Base-by-base conservation (phyloP, 1,140 invertebrate genomes). In the Centruroides sculpturatus region DNA sequence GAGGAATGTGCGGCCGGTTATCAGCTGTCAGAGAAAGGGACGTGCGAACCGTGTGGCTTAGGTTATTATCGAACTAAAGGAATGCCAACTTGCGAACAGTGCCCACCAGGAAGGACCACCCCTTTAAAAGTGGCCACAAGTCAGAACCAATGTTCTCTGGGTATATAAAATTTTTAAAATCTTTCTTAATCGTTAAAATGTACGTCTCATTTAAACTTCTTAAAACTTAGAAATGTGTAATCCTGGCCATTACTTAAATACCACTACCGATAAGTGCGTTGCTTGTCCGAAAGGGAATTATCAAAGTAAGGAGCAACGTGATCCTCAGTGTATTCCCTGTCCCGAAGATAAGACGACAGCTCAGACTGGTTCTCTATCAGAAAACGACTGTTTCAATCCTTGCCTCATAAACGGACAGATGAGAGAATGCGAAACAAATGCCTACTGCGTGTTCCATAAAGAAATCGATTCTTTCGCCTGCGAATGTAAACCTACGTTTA, bases 401-500 rank as follows among this genome's bases (percentile, higher is more conserved):
- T 95, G 92, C 70, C 85, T 92, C 69, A 87, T 85, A 69, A 85
- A 83, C 65, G 86, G 85, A 47, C 81, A 86, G 3, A 82, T 87
- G 66, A 85, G 86, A 79, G 83, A 89, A 59, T 95, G 92, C 68
- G 87, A 92, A 69, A 72, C 78, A 0, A 92, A 94, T 72, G 89
- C 91, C 0, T 86, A 90, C 68, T 94, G 93, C 72, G 78, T 94
- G 0, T 79, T 93, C 55, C 84, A 89, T 0, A 87, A 92, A 70
- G 90, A 86, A 1, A 86, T 83, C 63, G 86, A 73, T 7, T 65
- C 89, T 66, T 94, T 91, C 75, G 85, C 85, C 66, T 97, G 93
- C 68, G 85, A 92, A 70, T 97, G 93, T 74, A 95, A 92, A 69
- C 85, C 88, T 3, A 92, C 91, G 0, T 97, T 89, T 76, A 92